Base-by-base conservation (phyloP, 1,140 invertebrate genomes). In the Pristionchus pacificus region DNA sequence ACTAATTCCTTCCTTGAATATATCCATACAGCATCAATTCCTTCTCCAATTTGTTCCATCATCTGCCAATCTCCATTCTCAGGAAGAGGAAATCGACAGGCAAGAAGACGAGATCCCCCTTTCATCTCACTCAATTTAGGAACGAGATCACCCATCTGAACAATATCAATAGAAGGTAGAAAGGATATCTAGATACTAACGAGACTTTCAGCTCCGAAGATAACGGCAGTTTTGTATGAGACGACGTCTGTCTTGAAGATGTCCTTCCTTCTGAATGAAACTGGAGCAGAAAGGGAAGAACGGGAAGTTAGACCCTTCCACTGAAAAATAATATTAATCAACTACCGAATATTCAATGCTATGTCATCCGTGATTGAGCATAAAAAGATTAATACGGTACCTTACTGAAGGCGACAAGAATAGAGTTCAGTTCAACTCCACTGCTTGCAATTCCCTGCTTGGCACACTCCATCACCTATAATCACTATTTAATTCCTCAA, bases 191-290 rank as follows among this genome's bases (percentile, higher is more conserved):
- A 25, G 30, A 66, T 24, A 29, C 60, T 62, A 60, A 80, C 79
- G 64, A 83, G 70, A n/a, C 72, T 68, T 58, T 81, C 80, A 33
- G 80, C 80, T 65, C 81, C 80, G 66, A 82, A 82, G 15, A 82
- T 63, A 19, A 82, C 68, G 3, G 76, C 78, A n/a, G 75, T 71
- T 38, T 81, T 65, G 59, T 81, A 81, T 3, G 55, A 27, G 27
- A 68, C 30, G 64, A 81, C 30, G 38, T 82, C 70, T 25, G 70
- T 74, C 65, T 81, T 80, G 60, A 81, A 83, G 31, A 81, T 83
- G 60, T 81, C 68, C 25, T 70, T 62, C 27, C 67, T 61, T 6
- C 68, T 63, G 62, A 80, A 80, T 30, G 32, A 33, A 30, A 73
- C 38, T 10, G 38, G 38, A 10, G 38, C 38, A 49, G 38, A 6